Conservation (phyloP, 2,113 vertebrate species). For the Erpornis zantholeuca region DNA sequence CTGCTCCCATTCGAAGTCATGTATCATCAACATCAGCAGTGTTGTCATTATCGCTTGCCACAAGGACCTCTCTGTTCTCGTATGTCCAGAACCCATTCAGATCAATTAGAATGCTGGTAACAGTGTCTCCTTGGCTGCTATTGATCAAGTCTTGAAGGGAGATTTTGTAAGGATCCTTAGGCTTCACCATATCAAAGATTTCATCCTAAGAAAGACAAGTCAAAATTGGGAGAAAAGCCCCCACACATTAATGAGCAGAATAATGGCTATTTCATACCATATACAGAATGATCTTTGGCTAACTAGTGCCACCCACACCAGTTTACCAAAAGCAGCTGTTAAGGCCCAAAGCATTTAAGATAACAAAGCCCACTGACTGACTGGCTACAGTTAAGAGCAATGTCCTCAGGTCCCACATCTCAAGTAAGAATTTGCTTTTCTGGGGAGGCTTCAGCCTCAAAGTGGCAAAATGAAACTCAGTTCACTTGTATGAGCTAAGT, state of each 20-base stretch:
- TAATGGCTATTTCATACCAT: neutral
- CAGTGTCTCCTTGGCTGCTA: constrained; percentile 96
- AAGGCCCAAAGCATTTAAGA: neutral
- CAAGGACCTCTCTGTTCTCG: constrained; percentile 95
- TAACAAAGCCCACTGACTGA: neutral
- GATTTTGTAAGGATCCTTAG: constrained; percentile 93
- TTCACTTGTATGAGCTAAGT: neutral
- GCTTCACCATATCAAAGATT: constrained; percentile 99
- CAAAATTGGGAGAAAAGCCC: neutral
- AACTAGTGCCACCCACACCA: neutral
- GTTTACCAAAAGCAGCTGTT: neutral
- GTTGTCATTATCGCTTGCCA: constrained; percentile 86
- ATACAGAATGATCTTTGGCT: neutral
- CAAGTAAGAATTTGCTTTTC: neutral
- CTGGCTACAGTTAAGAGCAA: neutral
- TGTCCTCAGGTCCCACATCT: neutral
- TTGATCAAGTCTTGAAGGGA: constrained; percentile 96
- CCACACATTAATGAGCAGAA: neutral
- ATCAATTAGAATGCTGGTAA: constrained; percentile 95
- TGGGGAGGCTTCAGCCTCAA: neutral
- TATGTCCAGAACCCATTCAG: constrained; percentile 99
- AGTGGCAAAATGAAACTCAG: neutral
- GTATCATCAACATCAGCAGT: constrained; percentile 84
- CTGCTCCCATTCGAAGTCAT: constrained; percentile 63
- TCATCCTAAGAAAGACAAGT: constrained; percentile 83